These are phyloP conservation scores for Salpingus planirostris DNA, from an alignment of 2,888 invertebrate species.

Conservation along the genomic window DNA sequence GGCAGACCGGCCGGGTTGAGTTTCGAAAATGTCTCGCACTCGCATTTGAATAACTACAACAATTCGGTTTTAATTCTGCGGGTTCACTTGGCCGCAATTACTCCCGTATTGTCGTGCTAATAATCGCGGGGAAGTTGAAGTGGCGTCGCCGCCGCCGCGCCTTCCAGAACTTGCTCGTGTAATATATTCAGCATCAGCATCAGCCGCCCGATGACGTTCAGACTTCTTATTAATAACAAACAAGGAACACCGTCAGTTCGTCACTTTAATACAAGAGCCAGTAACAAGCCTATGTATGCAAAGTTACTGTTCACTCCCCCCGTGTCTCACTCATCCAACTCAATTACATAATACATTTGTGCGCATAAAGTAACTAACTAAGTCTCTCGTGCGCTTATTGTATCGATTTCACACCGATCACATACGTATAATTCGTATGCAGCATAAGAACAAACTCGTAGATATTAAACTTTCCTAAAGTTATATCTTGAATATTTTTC, in stretches of 20 bases:
- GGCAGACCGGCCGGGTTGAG: too few relatives aligned
- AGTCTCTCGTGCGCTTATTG: constrained; percentile 8
- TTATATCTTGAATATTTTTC: constrained; percentile 11
- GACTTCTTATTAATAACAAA: constrained; percentile 10
- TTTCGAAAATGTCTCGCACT: too few relatives aligned
- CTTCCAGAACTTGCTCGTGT: too few relatives aligned
- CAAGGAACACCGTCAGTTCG: too few relatives aligned
- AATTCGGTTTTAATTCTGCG: constrained; percentile 4
- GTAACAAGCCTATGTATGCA: constrained; percentile 10
- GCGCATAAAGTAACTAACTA: too few relatives aligned
- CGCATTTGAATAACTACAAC: too few relatives aligned
- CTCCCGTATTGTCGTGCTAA: constrained; percentile 7
- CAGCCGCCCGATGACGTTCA: too few relatives aligned
- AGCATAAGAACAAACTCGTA: constrained; percentile 11
- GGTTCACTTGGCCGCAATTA: constrained; percentile 8
- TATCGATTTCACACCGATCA: constrained; percentile 5
- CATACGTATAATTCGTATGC: constrained; percentile 6
- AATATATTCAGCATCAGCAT: too few relatives aligned
- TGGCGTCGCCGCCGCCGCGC: too few relatives aligned
- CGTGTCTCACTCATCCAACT: too few relatives aligned
- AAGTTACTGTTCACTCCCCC: constrained; percentile 8
- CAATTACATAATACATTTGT: too few relatives aligned
- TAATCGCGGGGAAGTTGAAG: constrained; percentile 5
- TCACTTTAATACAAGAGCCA: constrained; percentile 8
- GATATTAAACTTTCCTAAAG: constrained; percentile 9